Percentiles rank a stretch among this genome's conserved stretches.
Conservation (phyloP, 2,888 invertebrate genomes). For the Drosophila putrida region DNA sequence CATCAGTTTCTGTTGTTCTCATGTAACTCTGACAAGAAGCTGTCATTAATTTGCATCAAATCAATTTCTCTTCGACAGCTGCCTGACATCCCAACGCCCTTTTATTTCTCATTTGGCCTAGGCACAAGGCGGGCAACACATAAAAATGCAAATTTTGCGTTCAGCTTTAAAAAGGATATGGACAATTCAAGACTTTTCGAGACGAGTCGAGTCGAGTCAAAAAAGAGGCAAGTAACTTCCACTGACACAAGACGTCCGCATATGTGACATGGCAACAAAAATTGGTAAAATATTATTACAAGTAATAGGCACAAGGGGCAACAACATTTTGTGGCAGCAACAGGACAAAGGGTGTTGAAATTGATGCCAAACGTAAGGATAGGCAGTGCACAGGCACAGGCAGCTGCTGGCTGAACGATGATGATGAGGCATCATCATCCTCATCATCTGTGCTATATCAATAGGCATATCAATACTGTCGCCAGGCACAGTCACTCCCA, state of each 20-base stretch:
- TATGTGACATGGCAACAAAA: constrained; percentile 77
- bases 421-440: constrained; percentile 29
- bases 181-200: background rate
- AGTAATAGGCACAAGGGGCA: constrained; percentile 69
- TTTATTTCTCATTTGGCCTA: constrained; percentile 9
- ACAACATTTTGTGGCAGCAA: constrained; percentile 42
- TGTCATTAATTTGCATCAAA: constrained; percentile 81
- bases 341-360: constrained; percentile 70
- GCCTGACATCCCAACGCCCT: constrained; percentile 22
- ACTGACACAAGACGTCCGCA: constrained; percentile 58
- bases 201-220: constrained; percentile 2
- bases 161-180: constrained; percentile 50
- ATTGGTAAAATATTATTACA: constrained; percentile 79
- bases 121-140: constrained; percentile 52
- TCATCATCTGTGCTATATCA: constrained; percentile 57
- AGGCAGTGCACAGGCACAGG: too few species aligned
- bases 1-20: constrained; percentile 14
- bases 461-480: constrained; percentile 75
- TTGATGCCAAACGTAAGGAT: constrained; percentile 54
- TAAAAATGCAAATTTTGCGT: constrained; percentile 74
- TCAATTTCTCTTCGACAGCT: constrained; percentile 77
- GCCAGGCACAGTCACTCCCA: constrained; percentile 14
- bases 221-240: constrained; percentile 15
- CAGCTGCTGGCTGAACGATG: constrained; percentile 15
- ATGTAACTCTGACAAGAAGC: constrained; percentile 75